Conservation (phyloP, 2,113 vertebrate species). For the Poicephalus gulielmi region DNA sequence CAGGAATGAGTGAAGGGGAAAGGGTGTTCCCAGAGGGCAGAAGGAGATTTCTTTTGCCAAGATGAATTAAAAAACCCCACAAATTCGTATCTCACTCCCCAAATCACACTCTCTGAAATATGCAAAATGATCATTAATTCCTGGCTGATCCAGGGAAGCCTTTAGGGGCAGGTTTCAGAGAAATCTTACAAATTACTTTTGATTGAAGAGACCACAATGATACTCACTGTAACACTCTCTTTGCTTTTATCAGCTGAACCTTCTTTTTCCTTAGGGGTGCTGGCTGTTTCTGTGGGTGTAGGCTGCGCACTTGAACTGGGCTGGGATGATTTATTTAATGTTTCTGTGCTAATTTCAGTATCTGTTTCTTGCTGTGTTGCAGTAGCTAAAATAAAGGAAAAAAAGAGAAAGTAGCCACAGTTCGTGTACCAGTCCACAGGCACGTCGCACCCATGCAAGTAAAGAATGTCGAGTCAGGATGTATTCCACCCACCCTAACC, state of each 20-base stretch:
- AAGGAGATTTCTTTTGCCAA: not conserved
- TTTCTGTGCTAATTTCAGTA: conserved; percentile 81
- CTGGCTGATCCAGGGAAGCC: not conserved
- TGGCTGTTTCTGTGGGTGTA: conserved; percentile 73
- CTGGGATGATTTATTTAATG: conserved; percentile 82
- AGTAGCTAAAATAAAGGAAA: conserved; percentile 78
- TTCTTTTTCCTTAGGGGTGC: conserved; percentile 86
- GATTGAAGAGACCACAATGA: not conserved
- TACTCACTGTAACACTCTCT: conserved; percentile 84
- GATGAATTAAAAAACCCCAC: not conserved
- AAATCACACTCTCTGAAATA: not conserved
- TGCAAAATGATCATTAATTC: not conserved
- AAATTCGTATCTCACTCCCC: not conserved
- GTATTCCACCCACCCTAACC: not conserved
- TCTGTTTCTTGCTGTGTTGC: conserved; percentile 93
- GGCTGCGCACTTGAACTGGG: conserved; percentile 79
- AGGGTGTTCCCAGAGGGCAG: conserved; percentile 11
- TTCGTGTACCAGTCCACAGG: not conserved
- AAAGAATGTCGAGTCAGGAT: not conserved
- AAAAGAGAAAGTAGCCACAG: not conserved
- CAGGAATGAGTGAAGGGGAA: conserved; percentile 6
- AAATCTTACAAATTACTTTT: not conserved
- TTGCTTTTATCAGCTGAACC: conserved; percentile 86
- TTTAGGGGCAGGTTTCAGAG: not conserved
- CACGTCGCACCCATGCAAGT: not conserved